Conservation (phyloP, 2,113 vertebrate genomes). For the Brevimyrus niger region DNA sequence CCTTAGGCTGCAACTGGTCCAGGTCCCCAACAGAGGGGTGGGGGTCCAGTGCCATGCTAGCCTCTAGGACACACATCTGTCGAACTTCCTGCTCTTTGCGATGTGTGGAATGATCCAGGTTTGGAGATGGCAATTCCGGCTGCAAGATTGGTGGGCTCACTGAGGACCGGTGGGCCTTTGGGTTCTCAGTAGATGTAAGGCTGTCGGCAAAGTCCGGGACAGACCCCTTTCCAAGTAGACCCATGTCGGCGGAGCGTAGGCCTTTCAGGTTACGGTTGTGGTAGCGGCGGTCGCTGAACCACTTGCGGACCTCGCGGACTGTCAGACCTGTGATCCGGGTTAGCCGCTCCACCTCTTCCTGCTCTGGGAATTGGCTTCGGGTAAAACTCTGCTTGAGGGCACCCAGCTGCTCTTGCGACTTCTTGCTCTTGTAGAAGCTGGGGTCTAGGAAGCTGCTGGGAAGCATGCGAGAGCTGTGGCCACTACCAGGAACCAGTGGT, state of each 20-base stretch:
- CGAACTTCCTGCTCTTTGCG: slow-evolving; percentile 71
- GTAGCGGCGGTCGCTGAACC: slow-evolving; percentile 75
- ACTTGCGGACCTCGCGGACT: slow-evolving; percentile 70
- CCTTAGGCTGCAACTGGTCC: slow-evolving; percentile 63
- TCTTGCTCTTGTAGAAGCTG: slow-evolving; percentile 68
- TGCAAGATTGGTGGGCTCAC: slow-evolving; percentile 45
- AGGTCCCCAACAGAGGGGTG: slow-evolving; percentile 63
- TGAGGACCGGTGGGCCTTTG: slow-evolving; percentile 25
- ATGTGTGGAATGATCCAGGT: slow-evolving; percentile 39
- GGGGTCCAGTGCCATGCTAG: slow-evolving; percentile 65
- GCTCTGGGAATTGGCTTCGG: slow-evolving; percentile 69
- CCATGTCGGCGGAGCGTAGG: slow-evolving; percentile 46
- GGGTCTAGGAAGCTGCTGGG: slow-evolving; percentile 62
- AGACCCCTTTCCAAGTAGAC: slow-evolving; percentile 5
- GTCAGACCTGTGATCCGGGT: slow-evolving; percentile 65
- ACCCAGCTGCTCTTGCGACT: slow-evolving; percentile 68
- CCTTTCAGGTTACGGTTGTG: slow-evolving; percentile 66
- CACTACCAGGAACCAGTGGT: slow-evolving; percentile 54
- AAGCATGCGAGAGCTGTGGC: slow-evolving; percentile 52
- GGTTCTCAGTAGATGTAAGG: background rate
- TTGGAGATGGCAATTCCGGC: slow-evolving; percentile 66
- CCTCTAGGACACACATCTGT: slow-evolving; percentile 66
- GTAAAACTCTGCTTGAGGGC: slow-evolving; percentile 72
- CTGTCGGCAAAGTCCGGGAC: slow-evolving; percentile 43
- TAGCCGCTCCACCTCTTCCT: slow-evolving; percentile 66